Evolutionary conservation across 2,888 invertebrate species (phyloP), one percentile per base, ranked within the genome.

Genomic region (Masnerella sp.): DNA sequence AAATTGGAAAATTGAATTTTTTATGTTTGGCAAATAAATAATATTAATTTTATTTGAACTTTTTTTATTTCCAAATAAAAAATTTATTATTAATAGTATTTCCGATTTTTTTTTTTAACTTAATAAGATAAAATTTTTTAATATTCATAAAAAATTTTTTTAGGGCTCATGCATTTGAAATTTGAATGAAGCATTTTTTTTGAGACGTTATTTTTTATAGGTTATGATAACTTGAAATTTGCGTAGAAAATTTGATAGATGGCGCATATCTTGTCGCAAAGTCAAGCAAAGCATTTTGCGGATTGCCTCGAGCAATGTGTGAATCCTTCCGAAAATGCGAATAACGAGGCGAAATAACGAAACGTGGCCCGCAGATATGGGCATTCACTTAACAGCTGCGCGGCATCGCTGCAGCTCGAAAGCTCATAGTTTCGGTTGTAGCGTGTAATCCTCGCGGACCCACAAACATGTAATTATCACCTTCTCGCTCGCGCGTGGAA

Each of bases 391-490:
- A 74, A 74, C 69, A 74, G 69, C 74, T 74, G 74, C 56, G 28
- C 52, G 36, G 49, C 52, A 59, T 62, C 59, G 49, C 28, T 59
- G 68, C 64, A 71, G 70, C 76, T 74, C 77, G 74, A 78, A 70
- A 80, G 81, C 83, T 83, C 82, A 84, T 85, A 85, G 86, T 86
- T 86, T 86, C 82, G 86, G 84, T 81, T 85, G 83, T 84, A 84
- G 81, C 83, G 83, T 84, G 85, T 86, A 85, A 87, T 87, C 86
- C 85, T 84, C 82, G 82, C 82, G 85, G 85, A 85, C 85, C 86
- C 85, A 84, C 85, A 87, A 87, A 86, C 87, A 85, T 84, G 87
- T 87, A 87, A 87, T 87, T 85, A 87, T 87, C 87, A 85, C 87
- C 83, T 84, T 84, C 84, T 84, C 83, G 79, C 64, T 64, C 73